Base-by-base conservation (phyloP, 2,888 invertebrate genomes). In the Craniophora ligustri region DNA sequence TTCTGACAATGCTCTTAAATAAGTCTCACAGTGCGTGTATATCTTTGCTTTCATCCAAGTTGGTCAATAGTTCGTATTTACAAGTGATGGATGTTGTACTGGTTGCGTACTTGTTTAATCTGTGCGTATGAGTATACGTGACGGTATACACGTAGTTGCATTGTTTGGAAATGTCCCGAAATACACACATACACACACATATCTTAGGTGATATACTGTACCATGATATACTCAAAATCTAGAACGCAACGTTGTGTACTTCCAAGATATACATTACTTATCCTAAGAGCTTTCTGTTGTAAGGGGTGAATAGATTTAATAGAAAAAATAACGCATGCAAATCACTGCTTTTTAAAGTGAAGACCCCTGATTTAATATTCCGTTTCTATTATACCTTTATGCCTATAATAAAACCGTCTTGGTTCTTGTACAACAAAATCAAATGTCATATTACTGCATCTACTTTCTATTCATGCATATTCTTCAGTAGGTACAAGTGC, bases 401-500 rank as follows among this genome's bases (percentile, higher is more conserved):
- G 49, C 38, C 15, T 32, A 41, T 28, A 49, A 46, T 70, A 66
- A 56, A 56, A 48, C 49, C 23, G 44, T 57, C 53, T 72, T 38
- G 31, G 47, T 36, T 31, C 47, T 59, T 11, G 46, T 35, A 30
- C 38, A 54, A 60, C 54, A 46, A 50, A 71, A 70, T 49, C 46
- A 54, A 70, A 73, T 70, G 67, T 66, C 62, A 73, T 70, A 55
- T 48, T 56, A 62, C 30, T 62, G 51, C 54, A 61, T 42, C 55
- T 65, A 60, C 62, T 72, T 74, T 72, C 72, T 74, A 71, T 72
- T 62, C 57, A 60, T 58, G 51, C 69, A 56, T 70, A 65, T 57
- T 66, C 74, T 63, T 70, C 53, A 74, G 49, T 51, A 55, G 67
- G 48, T 55, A 55, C 57, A 36, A 56, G 63, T 53, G 63, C 42